These are phyloP conservation scores for Oscarella lobularis DNA, from an alignment of 37 sponge, comb jelly and placozoan species.

Conservation along the genomic window DNA sequence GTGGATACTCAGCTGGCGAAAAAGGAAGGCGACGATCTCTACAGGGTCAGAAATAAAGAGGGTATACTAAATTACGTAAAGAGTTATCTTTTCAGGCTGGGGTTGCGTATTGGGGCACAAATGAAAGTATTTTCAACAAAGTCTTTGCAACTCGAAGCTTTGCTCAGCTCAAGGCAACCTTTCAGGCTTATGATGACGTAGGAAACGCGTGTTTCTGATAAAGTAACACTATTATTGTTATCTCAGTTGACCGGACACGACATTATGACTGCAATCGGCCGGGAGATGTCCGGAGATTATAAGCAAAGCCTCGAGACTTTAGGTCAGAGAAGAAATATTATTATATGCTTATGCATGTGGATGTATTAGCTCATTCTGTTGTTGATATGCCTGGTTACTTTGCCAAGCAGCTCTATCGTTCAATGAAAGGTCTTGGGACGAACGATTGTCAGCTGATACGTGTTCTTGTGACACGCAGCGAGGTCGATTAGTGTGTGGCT, in stretches of 20 bases:
- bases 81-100: too few relatives aligned
- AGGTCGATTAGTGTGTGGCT: conserved; percentile 31
- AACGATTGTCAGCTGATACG: conserved; percentile 79
- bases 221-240: neutral
- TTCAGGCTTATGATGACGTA: conserved; percentile 21
- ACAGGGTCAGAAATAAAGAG: too few relatives aligned
- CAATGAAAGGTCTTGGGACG: conserved; percentile 88
- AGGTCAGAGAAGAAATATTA: conserved; percentile 13
- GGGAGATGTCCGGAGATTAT: conserved; percentile 22
- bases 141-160: conserved; percentile 11
- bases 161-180: conserved; percentile 15
- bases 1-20: neutral
- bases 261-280: conserved; percentile 13
- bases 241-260: conserved; percentile 22
- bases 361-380: conserved; percentile 9
- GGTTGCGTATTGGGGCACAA: conserved; percentile 5
- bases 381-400: conserved; percentile 62
- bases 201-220: too few relatives aligned
- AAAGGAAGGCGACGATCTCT: neutral
- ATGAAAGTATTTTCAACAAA: conserved; percentile 4
- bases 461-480: conserved; percentile 57
- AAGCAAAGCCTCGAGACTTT: conserved; percentile 16
- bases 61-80: too few relatives aligned
- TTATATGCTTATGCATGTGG: neutral
- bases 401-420: conserved; percentile 81